Percentiles rank a stretch among this genome's conserved stretches.
Conservation (phyloP, 2,113 vertebrate genomes). For the Dissostichus mawsoni region DNA sequence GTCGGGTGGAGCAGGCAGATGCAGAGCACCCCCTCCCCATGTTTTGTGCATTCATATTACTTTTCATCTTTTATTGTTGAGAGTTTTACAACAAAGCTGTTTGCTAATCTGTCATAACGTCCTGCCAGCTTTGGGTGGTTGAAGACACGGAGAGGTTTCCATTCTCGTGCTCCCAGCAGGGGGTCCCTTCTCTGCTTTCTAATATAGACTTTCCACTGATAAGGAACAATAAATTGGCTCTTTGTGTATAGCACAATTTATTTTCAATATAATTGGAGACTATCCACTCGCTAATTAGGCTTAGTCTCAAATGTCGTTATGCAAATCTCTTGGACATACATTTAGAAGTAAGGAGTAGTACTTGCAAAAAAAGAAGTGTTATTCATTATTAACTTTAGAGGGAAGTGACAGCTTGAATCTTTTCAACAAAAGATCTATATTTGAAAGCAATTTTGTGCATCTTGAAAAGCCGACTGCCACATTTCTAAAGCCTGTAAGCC, state of each 20-base stretch:
- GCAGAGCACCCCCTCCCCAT: slow-evolving; percentile 3
- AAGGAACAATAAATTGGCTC: slow-evolving; percentile 68
- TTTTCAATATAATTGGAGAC: slow-evolving; percentile 61
- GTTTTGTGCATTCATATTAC: background rate
- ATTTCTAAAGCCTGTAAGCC: slow-evolving; percentile 28
- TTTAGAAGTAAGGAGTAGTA: background rate
- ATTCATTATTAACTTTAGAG: slow-evolving; percentile 5
- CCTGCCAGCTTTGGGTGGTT: slow-evolving; percentile 76
- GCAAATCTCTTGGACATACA: slow-evolving; percentile 65
- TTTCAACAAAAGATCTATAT: slow-evolving; percentile 18
- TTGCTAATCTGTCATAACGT: slow-evolving; percentile 58
- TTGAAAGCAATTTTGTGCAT: slow-evolving; percentile 38
- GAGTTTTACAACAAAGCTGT: slow-evolving; percentile 48
- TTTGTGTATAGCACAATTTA: slow-evolving; percentile 27
- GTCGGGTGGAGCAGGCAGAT: slow-evolving; percentile 9
- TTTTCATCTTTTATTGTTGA: slow-evolving; percentile 14
- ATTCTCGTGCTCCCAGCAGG: slow-evolving; percentile 72
- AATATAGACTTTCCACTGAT: slow-evolving; percentile 46
- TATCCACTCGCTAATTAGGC: slow-evolving; percentile 71
- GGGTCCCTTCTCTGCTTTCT: slow-evolving; percentile 40
- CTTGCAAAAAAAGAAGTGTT: slow-evolving; percentile 13
- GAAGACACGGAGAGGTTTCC: slow-evolving; percentile 67
- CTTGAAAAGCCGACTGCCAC: slow-evolving; percentile 34
- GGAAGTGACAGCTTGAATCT: slow-evolving; percentile 10
- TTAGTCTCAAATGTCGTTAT: slow-evolving; percentile 51